Conservation (phyloP, 2,113 vertebrate genomes). For the Sclerurus mexicanus region DNA sequence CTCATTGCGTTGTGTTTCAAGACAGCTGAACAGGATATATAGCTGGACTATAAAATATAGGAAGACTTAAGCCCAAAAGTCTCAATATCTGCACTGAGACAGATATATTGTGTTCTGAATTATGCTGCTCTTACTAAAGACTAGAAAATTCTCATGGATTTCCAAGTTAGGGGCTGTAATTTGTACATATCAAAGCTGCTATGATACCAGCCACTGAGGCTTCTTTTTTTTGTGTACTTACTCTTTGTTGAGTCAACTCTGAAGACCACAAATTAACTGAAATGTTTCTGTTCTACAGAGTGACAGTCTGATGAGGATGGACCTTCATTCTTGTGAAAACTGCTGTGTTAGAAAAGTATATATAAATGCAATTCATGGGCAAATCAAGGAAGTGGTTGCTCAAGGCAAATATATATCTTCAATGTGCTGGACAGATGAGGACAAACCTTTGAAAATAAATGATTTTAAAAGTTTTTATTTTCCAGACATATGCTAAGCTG, state of each 20-base stretch:
- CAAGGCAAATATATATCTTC: not conserved
- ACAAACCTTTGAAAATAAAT: constrained; percentile 18
- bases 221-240: not conserved
- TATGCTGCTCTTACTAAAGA: not conserved
- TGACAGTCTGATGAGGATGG: not conserved
- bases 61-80: not conserved
- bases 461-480: not conserved
- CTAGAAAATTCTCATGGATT: not conserved
- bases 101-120: not conserved
- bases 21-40: not conserved
- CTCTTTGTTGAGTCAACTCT: not conserved
- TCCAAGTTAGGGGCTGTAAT: not conserved
- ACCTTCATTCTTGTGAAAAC: not conserved
- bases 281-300: not conserved
- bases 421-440: not conserved
- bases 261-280: not conserved
- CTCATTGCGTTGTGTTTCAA: not conserved
- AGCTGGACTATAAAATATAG: not conserved
- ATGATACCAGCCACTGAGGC: not conserved
- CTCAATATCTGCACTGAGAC: not conserved
- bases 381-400: not conserved
- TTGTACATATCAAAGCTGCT: not conserved
- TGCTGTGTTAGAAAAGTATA: accelerated
- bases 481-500: not conserved
- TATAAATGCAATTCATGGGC: not conserved